Percentiles rank a stretch among this genome's conserved stretches.
phyloP scores from a whole-genome alignment of 2,113 vertebrate genomes.

The Indri indri region DNA sequence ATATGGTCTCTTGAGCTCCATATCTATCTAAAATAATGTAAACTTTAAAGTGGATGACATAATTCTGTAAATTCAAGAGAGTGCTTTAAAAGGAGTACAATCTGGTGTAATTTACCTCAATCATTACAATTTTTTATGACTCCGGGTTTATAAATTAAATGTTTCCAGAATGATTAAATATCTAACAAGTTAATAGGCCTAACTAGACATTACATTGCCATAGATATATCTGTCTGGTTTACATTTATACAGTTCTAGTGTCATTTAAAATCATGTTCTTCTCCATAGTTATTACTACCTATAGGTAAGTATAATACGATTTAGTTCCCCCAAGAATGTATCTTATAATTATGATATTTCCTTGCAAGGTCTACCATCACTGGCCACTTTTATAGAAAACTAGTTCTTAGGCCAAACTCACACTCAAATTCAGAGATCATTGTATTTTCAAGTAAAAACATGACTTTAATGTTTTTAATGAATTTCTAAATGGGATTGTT shows the following conservation, averaged over 20 bases:
- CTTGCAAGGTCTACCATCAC: background rate
- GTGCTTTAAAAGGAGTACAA: background rate
- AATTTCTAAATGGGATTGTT: background rate
- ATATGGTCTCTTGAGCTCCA: background rate
- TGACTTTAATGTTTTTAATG: background rate
- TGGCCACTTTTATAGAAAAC: background rate
- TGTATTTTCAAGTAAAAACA: slow-evolving; percentile 12
- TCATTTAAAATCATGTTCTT: background rate
- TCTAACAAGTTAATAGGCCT: background rate
- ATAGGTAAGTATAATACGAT: background rate
- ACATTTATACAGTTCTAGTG: background rate
- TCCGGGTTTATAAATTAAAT: background rate
- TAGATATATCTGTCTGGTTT: background rate
- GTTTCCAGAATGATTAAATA: background rate
- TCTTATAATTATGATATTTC: background rate
- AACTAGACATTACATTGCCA: background rate
- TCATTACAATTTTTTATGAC: background rate
- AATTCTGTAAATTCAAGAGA: background rate
- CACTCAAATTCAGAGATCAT: background rate
- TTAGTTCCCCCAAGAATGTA: background rate
- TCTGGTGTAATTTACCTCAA: background rate
- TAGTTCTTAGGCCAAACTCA: background rate
- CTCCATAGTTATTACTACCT: background rate
- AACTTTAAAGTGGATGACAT: background rate
- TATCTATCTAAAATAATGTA: background rate